These are phyloP conservation scores for Ahaetulla prasina DNA, from an alignment of 2,113 vertebrate species.

Conservation along the genomic window DNA sequence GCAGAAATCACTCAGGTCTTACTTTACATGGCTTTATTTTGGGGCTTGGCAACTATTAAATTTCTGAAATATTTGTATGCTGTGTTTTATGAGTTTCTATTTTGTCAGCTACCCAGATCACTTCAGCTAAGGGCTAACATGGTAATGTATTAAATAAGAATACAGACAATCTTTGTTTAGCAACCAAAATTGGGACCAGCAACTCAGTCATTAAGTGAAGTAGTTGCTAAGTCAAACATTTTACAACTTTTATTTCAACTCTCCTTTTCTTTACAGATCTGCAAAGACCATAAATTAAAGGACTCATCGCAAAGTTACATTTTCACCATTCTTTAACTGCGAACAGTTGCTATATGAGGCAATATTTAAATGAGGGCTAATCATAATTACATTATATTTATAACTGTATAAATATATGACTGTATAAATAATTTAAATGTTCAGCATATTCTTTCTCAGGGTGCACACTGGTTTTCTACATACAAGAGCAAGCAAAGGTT, in stretches of 20 bases:
- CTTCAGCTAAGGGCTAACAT: neutral
- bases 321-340: neutral
- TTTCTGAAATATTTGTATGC: neutral
- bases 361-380: neutral
- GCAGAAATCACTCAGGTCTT: neutral
- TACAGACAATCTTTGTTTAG: neutral
- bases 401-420: neutral
- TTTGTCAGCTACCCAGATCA: neutral
- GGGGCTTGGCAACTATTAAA: neutral
- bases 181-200: neutral
- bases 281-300: neutral
- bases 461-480: neutral
- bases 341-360: neutral
- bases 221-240: neutral
- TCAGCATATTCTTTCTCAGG: neutral
- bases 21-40: neutral
- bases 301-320: neutral
- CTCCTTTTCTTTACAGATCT: neutral
- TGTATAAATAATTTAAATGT: neutral
- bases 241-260: neutral
- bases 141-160: neutral
- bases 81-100: neutral
- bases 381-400: neutral
- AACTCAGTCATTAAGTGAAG: neutral
- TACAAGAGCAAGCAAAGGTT: neutral